phyloP scores from a whole-genome alignment of 2,797 vertebrate genomes.

The Eleutherodactylus coqui region DNA sequence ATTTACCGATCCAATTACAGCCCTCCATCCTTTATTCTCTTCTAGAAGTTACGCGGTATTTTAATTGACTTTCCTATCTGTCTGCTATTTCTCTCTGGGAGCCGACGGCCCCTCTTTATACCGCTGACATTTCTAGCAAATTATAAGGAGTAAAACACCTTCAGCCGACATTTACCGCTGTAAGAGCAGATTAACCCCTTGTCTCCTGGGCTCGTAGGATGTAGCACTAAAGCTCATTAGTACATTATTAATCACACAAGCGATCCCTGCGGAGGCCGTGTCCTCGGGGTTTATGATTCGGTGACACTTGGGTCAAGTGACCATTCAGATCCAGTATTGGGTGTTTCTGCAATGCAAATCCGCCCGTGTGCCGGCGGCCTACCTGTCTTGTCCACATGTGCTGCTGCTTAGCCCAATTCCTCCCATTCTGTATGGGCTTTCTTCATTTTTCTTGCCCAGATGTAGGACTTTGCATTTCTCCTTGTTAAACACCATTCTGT shows the following conservation, averaged over 20 bases:
- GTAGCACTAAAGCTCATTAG: background rate
- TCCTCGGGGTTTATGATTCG: background rate
- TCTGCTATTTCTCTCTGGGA: background rate
- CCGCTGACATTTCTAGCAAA: conserved; percentile 19
- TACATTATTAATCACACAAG: background rate
- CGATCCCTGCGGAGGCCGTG: background rate
- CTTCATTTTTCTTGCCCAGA: no score
- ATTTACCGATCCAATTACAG: background rate
- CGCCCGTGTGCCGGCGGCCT: no score
- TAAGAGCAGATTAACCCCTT: conserved; percentile 11
- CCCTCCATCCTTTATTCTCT: no score
- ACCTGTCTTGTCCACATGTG: no score
- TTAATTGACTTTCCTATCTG: background rate
- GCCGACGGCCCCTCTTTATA: background rate
- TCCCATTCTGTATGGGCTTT: no score
- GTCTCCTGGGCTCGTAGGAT: background rate
- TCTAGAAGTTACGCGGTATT: background rate
- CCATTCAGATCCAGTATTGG: background rate
- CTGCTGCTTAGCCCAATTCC: no score
- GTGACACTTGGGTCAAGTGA: background rate
- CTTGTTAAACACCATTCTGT: no score
- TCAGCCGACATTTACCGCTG: background rate
- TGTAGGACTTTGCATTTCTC: no score
- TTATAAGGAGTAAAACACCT: background rate
- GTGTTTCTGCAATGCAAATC: no score